Evolutionary conservation across 2,797 vertebrate genomes (phyloP), one percentile per base, ranked within the genome.

Genomic region (Scleropages formosus): DNA sequence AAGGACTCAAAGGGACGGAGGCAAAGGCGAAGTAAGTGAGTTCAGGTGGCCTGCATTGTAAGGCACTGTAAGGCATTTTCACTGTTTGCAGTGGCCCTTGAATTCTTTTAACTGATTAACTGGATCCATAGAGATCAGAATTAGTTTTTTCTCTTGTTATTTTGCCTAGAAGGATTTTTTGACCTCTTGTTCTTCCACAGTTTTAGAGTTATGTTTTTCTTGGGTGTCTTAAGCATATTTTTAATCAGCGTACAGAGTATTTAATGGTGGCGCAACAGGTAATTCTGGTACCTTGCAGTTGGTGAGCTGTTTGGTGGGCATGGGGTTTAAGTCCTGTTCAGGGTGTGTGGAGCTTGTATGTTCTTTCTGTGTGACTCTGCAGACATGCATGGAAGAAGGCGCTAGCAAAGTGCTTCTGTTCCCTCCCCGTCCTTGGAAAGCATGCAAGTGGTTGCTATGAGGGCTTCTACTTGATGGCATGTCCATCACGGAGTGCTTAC

Each of bases 11-110:
- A 94, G 90, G 93, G 92, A 83, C 95, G 95, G 90, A 91, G 95
- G 86, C 95, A 98, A 87, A 95, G 93, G 90, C 93, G 96, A 89
- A 96, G 97, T 99, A 92, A 91, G 96, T 96, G 88, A 1, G 1
- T 56, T 71, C 60, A 51, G 22, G 61, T 75, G 47, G 62, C 8
- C 46, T 22, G 20, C 22, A 11, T 12, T 39, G 24, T 51, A n/a
- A n/a, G n/a, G 15, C 49, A 26, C 47, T 53, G 10, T 27, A 27
- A 12, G 1, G 62, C 82, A 75, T 82, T 83, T 83, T 74, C 75
- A 78, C 51, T 69, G 81, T 80, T 76, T 60, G n/a, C n/a, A n/a
- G n/a, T n/a, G n/a, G n/a, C n/a, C n/a, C n/a, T n/a, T n/a, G n/a
- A 79, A 56, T 76, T 82, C 82, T 84, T 78, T 76, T 84, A 86